These are phyloP conservation scores for Hydrocynus forskahlii DNA, from an alignment of 2,797 vertebrate genomes.

Conservation along the genomic window DNA sequence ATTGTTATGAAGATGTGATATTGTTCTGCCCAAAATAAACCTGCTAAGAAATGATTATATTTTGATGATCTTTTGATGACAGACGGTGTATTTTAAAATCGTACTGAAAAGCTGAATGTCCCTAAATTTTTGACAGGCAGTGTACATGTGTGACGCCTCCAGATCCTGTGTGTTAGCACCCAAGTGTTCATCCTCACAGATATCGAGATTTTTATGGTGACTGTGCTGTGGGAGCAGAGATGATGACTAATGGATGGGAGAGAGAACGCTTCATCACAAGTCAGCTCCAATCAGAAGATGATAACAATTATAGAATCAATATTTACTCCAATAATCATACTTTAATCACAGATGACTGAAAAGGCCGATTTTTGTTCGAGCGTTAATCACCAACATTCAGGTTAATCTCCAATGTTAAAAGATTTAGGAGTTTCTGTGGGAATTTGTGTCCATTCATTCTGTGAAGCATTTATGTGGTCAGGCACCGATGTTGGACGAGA, in stretches of 20 bases:
- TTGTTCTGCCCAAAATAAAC: neutral
- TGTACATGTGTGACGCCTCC: constrained; percentile 4
- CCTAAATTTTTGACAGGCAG: neutral
- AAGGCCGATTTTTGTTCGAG: neutral
- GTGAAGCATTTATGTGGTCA: too few relatives aligned
- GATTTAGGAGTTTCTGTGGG: too few relatives aligned
- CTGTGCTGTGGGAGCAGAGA: constrained; percentile 22
- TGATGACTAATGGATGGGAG: constrained; percentile 36
- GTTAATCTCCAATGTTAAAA: too few relatives aligned
- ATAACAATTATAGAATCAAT: constrained; percentile 11
- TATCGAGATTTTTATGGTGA: neutral
- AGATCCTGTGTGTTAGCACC: neutral
- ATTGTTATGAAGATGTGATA: too few relatives aligned
- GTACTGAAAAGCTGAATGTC: too few relatives aligned
- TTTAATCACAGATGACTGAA: neutral
- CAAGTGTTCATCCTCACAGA: constrained; percentile 35
- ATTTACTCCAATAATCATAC: neutral
- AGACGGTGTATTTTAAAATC: neutral
- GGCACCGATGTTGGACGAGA: too few relatives aligned
- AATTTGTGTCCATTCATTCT: too few relatives aligned
- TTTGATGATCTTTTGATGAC: neutral
- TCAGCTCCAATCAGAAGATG: neutral
- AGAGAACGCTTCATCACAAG: constrained; percentile 3
- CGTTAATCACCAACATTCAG: neutral
- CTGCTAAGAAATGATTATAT: too few relatives aligned